A percentile compares a stretch with the other conserved stretches of the same genome.
Conservation (phyloP, 35 echinoderm and acorn worm genomes). For the Stichopus chloronotus region DNA sequence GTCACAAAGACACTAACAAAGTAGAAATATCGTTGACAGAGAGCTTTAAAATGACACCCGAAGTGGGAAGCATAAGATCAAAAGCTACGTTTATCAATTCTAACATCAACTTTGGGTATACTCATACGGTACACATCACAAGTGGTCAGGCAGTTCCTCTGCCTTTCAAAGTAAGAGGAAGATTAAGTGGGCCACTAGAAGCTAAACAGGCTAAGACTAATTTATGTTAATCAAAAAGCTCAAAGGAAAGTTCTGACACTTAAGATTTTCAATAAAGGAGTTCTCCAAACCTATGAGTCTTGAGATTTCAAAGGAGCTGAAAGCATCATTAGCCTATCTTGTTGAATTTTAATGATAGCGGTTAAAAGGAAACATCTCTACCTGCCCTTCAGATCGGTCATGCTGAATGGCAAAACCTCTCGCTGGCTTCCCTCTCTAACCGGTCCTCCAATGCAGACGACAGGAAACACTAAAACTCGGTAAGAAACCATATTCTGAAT, state of each 20-base stretch:
- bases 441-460: not conserved
- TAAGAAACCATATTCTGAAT: not conserved
- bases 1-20: too few species aligned
- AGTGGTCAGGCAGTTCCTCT: not conserved
- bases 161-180: not conserved
- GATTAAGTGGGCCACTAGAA: not conserved
- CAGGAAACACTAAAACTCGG: not conserved
- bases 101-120: too few species aligned
- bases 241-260: not conserved
- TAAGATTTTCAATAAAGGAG: not conserved
- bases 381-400: not conserved
- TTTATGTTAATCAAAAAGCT: not conserved
- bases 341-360: not conserved
- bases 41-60: too few species aligned
- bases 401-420: not conserved
- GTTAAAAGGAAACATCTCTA: slow-evolving; percentile 9
- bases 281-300: not conserved
- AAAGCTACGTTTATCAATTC: too few species aligned
- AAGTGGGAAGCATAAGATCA: too few species aligned
- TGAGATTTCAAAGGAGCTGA: slow-evolving; percentile 5
- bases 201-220: not conserved
- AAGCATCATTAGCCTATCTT: slow-evolving; percentile 1
- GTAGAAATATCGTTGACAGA: too few species aligned
- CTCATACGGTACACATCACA: not conserved
- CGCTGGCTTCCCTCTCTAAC: not conserved